Conservation (phyloP, 2,797 vertebrate species). For the Gymnodraco acuticeps region DNA sequence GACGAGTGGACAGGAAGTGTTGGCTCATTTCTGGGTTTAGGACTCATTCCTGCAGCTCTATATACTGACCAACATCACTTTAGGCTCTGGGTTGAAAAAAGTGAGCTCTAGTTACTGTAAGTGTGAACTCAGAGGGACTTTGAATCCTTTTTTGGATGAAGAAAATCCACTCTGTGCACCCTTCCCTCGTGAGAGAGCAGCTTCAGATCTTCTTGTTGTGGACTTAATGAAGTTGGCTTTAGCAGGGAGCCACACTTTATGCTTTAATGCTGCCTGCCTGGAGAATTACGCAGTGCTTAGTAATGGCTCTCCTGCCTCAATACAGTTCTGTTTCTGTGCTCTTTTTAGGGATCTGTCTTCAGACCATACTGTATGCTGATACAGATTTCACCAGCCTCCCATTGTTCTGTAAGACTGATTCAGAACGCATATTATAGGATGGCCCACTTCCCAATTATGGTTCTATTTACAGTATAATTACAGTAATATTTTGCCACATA, state of each 20-base stretch:
- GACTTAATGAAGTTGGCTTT: constrained; percentile 57
- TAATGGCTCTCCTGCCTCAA: constrained; percentile 5
- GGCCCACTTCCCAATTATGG: constrained; percentile 67
- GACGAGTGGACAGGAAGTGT: no score
- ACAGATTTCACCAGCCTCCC: constrained; percentile 32
- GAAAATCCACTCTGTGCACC: constrained; percentile 12
- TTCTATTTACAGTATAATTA: constrained; percentile 80
- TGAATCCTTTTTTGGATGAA: background rate
- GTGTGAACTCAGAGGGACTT: background rate
- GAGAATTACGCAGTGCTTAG: constrained; percentile 22
- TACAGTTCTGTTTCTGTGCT: background rate
- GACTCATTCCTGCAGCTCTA: no score
- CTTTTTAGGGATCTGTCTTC: background rate
- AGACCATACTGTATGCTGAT: constrained; percentile 16
- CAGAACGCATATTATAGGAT: constrained; percentile 35
- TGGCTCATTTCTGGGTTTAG: no score
- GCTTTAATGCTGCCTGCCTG: constrained; percentile 44
- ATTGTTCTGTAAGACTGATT: constrained; percentile 51
- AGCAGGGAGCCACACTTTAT: constrained; percentile 38
- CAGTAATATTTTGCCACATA: constrained; percentile 76
- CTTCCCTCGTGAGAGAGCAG: constrained; percentile 13
- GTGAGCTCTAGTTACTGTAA: background rate
- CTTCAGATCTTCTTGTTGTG: constrained; percentile 37
- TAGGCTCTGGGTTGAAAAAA: background rate
- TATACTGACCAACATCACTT: no score